Evolutionary conservation across 2,797 vertebrate genomes (phyloP), one percentile per base, ranked within the genome.

Genomic region (Pelobates cultripes): DNA sequence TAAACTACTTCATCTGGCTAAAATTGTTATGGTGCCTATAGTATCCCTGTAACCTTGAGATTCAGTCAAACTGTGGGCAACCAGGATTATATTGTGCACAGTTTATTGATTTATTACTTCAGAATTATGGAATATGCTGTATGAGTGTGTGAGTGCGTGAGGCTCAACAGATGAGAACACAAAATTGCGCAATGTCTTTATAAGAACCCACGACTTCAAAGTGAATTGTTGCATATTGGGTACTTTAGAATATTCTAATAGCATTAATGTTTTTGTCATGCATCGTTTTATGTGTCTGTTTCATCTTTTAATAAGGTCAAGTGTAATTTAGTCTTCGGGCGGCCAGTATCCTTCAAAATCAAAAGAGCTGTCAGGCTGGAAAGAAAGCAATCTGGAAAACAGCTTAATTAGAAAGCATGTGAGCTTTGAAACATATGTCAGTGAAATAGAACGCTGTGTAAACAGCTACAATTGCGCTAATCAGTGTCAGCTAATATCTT

Each of bases 301-400:
- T 76, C 61, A 60, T 78, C 77, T 83, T 84, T 85, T 84, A 76
- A 84, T 72, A 84, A 76, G 79, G 78, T 77, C 77, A 75, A 76
- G 84, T 84, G 69, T 75, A 45, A 73, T 86, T 69, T 83, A 79
- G 77, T 79, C 77, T 83, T 79, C 57, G 63, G 77, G 82, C 77
- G 47, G 71, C 82, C 72, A 43, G 17, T 66, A 79, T 83, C 77
- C 72, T 79, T 83, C 77, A 79, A 75, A 83, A 83, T 75, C 77
- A 79, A 15, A 81, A 83, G 72, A 84, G 47, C 64, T 84, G 83
- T 42, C 53, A 80, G 74, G 84, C 70, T 43, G 85, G 84, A 43
- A 81, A 71, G 77, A 67, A 86, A 84, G 79, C 6, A 78, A 67
- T 81, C 75, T 78, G 83, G 67, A 86, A 86, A 89, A 81, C 80